These are phyloP conservation scores for Pecten maximus DNA, from an alignment of 2,888 invertebrate genomes.

Conservation along the genomic window DNA sequence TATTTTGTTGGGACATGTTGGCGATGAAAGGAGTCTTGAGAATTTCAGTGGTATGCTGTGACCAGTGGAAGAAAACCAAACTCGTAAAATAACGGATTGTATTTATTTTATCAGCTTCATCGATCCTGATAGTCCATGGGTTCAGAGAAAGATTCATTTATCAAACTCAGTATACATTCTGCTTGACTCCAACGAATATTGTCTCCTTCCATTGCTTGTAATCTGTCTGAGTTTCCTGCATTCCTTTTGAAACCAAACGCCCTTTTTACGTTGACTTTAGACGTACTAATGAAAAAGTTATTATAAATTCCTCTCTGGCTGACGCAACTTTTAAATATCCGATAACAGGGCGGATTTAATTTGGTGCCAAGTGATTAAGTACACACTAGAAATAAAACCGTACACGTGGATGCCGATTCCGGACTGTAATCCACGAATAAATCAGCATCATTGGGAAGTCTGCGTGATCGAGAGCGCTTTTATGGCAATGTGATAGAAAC, in stretches of 20 bases:
- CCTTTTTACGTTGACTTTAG: conserved; percentile 28
- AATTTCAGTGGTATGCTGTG: neutral
- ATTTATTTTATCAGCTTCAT: neutral
- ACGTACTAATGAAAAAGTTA: conserved; percentile 27
- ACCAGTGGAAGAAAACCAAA: neutral
- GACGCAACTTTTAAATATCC: conserved; percentile 35
- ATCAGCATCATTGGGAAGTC: conserved; percentile 14
- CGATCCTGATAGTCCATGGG: neutral
- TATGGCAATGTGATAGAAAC: conserved; percentile 20
- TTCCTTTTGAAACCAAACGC: neutral
- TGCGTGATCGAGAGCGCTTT: conserved; percentile 21
- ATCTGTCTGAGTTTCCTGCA: neutral
- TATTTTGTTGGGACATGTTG: neutral
- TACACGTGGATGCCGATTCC: conserved; percentile 20
- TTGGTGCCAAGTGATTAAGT: conserved; percentile 31
- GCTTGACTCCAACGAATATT: neutral
- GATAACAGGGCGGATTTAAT: conserved; percentile 28
- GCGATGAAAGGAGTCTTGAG: neutral
- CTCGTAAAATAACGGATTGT: neutral
- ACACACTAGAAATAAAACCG: conserved; percentile 35
- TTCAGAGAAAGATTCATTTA: neutral
- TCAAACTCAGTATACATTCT: neutral
- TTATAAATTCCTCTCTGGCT: neutral
- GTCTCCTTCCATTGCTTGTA: neutral
- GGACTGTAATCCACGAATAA: conserved; percentile 27